phyloP scores from a whole-genome alignment of 1,140 invertebrate species.

The Alviniconcha marisindica region DNA sequence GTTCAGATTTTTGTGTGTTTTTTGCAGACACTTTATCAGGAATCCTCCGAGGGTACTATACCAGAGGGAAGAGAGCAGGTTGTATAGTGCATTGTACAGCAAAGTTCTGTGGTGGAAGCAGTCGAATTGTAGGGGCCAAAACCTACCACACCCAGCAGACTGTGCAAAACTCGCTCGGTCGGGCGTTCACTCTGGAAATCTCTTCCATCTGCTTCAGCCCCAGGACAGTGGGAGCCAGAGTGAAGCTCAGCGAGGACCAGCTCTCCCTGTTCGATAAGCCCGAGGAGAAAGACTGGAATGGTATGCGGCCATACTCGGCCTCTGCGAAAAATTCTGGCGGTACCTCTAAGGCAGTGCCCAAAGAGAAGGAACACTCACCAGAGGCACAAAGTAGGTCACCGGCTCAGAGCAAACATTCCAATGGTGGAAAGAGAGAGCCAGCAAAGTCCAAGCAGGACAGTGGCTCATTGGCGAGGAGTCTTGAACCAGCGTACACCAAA shows the following conservation, averaged over 20 bases:
- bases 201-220: constrained; percentile 57
- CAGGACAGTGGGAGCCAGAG: constrained; percentile 47
- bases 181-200: constrained; percentile 47
- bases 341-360: not conserved
- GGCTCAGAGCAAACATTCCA: not conserved
- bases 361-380: not conserved
- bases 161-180: constrained; percentile 55
- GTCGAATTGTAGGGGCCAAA: constrained; percentile 40
- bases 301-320: not conserved
- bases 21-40: constrained; percentile 39
- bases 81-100: constrained; percentile 60
- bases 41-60: constrained; percentile 44
- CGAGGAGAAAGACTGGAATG: constrained; percentile 47
- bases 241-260: constrained; percentile 44
- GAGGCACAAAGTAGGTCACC: not conserved
- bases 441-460: not conserved
- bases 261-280: constrained; percentile 50
- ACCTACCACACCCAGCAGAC: constrained; percentile 44
- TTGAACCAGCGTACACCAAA: not conserved
- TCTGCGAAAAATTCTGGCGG: not conserved
- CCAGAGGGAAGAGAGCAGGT: constrained; percentile 14
- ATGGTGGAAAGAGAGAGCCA: not conserved
- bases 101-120: constrained; percentile 55
- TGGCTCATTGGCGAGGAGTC: not conserved
- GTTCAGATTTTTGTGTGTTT: not conserved